Evolutionary conservation across 2,113 vertebrate species (phyloP).

Genomic region (Eretmochelys imbricata): DNA sequence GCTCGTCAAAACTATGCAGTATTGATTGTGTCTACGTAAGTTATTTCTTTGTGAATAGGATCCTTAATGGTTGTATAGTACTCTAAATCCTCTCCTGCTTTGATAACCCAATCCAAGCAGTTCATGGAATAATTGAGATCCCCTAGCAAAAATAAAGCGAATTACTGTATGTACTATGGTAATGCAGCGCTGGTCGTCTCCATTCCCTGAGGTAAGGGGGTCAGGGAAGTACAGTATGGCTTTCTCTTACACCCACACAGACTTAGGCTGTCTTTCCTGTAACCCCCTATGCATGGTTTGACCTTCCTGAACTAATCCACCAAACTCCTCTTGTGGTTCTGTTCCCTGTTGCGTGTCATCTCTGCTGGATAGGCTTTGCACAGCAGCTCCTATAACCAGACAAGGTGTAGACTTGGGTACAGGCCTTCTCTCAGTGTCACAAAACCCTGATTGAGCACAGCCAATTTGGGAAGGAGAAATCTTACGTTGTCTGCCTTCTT

Average conservation of each 20-base stretch:
- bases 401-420: background rate
- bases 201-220: background rate
- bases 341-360: background rate
- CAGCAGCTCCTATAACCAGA: background rate
- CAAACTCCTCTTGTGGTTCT: background rate
- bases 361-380: background rate
- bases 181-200: fast-evolving
- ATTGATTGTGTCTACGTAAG: background rate
- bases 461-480: background rate
- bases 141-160: background rate
- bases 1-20: background rate
- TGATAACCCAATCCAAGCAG: background rate
- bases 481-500: background rate
- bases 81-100: background rate
- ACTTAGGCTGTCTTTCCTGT: background rate
- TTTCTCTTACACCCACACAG: constrained; percentile 1
- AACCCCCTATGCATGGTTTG: background rate
- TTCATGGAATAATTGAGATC: background rate
- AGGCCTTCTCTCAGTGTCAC: background rate
- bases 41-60: constrained; percentile 1
- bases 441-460: background rate
- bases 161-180: fast-evolving
- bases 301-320: constrained; percentile 32
- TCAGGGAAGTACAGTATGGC: background rate
- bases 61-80: background rate